Base-by-base conservation (phyloP, 2,888 invertebrate genomes). In the Dynastes grantii region DNA sequence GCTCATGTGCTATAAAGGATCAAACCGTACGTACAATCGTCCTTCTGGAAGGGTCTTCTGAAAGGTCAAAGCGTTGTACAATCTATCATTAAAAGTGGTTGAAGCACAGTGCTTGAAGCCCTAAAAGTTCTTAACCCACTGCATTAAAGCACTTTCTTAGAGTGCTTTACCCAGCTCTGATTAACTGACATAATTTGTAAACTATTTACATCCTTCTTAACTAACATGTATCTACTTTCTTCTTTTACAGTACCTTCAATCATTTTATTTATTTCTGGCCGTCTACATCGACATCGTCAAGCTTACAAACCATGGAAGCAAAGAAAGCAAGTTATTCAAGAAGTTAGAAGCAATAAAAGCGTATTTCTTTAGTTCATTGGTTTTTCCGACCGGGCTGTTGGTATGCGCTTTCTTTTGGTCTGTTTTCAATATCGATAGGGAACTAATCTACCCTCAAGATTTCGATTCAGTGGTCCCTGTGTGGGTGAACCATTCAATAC, bases 401-500 rank as follows among this genome's bases (percentile, higher is more conserved):
- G 85, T 87, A 1, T 75, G 83, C 2, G 55, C 82, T 11, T 81
- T 83, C 49, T 87, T 87, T 81, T 87, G 87, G 87, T 64, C 76
- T 1, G 63, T 86, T 40, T 86, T 83, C 79, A 76, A 80, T n/a
- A 78, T 84, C 6, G 84, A 87, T 73, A 82, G 85, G 58, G 84
- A 85, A 64, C 80, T 85, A n/a, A 82, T 87, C 4, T 85, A 83
- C 55, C 86, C 86, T 2, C 81, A 80, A 77, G 80, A 81, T 32
- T 32, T 85, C 3, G 86, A 87, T 73, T 76, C 76, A 37, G 80
- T 85, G 0, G 29, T 81, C 53, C 81, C 81, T 9, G 27, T 22
- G 8, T 87, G 85, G 85, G 73, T 86, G 16, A 87, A 86, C 80
- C 87, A 87, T 71, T 82, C 83, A n/a, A 82, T 86, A 51, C 87